Base-by-base conservation (phyloP, 23 tunicate species). In the Corella eumyota region DNA sequence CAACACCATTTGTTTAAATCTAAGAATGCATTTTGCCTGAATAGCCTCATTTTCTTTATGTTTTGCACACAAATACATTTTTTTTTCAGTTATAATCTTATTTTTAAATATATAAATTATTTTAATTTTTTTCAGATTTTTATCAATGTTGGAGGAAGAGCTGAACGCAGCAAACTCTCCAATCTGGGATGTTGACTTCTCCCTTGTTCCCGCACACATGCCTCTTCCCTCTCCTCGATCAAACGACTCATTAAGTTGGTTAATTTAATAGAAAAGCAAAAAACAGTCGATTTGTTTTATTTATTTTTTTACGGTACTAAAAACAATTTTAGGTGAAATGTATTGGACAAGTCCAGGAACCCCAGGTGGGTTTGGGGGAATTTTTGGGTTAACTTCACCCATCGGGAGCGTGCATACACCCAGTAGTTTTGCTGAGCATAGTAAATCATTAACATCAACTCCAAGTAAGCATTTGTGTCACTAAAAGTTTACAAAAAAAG, bases 161-260 rank as follows among this genome's bases (percentile, higher is more conserved):
- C 52, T 88, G 25, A 80, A 73, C 58, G 73, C 87, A 9, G 54
- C 21, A 5, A 69, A 73, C 46, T 88, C 96, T 4, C 87, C 96
- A 3, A 73, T 88, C 57, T 88, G 96, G 96, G 96, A 88, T 78
- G 87, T 73, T 26, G 96, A 88, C 62, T 88, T 88, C 56, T 73
- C 96, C 5, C 88, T 72, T 25, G 77, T 77, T 75, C 95, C 95
- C 21, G 88, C 88, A 45, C 96, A 88, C 50, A 75, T 88, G 87
- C 88, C 96, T 46, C 61, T 88, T 28, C 96, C 81, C 0, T 88
- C 96, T 29, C 96, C 96, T 21, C 56, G 71, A 55, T 88, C 96
- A 1, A 88, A 88, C 73, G 96, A 88, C 31, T 88, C 96, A 1
- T 26, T 54, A 34, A 70, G 64, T 69, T 36, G 28, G 59, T 31